Evolutionary conservation across 2,888 invertebrate species (phyloP).

Genomic region (Magallana nippona): DNA sequence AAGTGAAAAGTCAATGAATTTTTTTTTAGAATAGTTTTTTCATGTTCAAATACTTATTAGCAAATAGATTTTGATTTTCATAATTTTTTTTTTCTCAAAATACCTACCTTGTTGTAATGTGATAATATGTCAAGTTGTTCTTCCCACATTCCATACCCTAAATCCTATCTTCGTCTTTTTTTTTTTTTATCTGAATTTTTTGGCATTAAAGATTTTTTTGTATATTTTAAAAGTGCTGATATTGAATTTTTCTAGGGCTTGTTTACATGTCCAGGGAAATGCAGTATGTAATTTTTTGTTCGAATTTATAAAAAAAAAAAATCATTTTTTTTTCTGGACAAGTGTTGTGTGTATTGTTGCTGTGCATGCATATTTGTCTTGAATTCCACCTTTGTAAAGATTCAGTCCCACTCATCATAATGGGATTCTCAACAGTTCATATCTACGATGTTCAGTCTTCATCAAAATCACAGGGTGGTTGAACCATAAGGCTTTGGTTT

Average conservation of each 20-base stretch:
- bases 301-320: no score
- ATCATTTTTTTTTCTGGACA: not conserved
- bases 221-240: no score
- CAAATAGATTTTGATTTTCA: not conserved
- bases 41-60: not conserved
- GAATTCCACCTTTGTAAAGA: not conserved
- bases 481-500: constrained; percentile 1
- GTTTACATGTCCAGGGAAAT: no score
- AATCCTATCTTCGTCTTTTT: not conserved
- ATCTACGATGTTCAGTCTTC: not conserved
- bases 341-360: not conserved
- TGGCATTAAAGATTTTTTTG: no score
- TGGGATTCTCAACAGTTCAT: not conserved
- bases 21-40: no score
- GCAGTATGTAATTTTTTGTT: no score
- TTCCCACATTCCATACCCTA: constrained; percentile 6
- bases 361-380: not conserved
- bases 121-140: not conserved
- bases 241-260: no score
- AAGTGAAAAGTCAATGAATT: no score
- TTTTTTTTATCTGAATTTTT: not conserved
- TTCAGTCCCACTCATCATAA: not conserved
- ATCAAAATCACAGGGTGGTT: constrained; percentile 6
- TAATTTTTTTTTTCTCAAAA: not conserved
- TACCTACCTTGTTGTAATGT: not conserved